Evolutionary conservation across 37 sponge, comb jelly and placozoan species (phyloP), one percentile per base, ranked within the genome.

Genomic region (Oopsacas minuta): DNA sequence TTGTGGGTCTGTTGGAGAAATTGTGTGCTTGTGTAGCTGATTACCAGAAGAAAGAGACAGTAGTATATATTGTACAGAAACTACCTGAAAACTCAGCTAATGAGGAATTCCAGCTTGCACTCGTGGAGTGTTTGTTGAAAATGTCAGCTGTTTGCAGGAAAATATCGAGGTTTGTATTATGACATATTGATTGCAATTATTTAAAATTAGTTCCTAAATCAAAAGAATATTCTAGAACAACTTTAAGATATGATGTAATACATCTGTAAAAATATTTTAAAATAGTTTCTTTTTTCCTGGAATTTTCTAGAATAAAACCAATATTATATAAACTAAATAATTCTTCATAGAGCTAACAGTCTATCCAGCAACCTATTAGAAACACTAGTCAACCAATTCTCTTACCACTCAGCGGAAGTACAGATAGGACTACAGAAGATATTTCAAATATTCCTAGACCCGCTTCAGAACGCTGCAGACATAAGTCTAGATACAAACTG

Each of bases 21-120:
- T 12, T 61, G 30, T 61, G 75, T 61, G 22, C 17, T 61, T 10
- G 28, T 61, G 75, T 61, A 3, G 75, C 75, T 25, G 75, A 61
- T 5, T 61, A 61, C 28, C 75, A 61, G 75, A 61, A 61, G 75
- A 61, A 61, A 61, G 75, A 61, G 75, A 61, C 75, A 34, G 75
- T 61, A 7, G 75, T 61, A 34, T 61, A 61, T 12, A 12, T 61
- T 3, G 75, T 61, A 34, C 75, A 61, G 17, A 61, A 61, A 61
- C 75, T 61, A 3, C 75, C 75, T 3, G 75, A 61, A 3, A 61
- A 61, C 75, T 3, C 75, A 5, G 75, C 17, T 61, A 61, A 61
- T 12, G 75, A 61, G 75, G 75, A 61, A n/a, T 61, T 61, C 30
- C 75, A 61, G 75, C 75, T 61, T 34, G 75, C 75, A 12, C 75